Conservation (phyloP, 2,113 vertebrate genomes). For the Colaptes auratus region DNA sequence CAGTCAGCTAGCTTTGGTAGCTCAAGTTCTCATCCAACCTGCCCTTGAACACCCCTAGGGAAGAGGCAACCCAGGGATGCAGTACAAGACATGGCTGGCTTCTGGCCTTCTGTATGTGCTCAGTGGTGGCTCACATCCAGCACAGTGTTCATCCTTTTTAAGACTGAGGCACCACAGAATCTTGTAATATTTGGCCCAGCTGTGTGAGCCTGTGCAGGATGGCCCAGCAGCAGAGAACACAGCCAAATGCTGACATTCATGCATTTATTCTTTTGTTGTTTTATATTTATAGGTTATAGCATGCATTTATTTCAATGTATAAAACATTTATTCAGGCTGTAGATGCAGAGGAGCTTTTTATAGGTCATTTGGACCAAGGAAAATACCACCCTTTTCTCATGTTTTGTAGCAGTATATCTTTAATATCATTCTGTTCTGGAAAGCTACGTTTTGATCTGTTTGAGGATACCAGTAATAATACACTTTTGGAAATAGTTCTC, state of each 20-base stretch:
- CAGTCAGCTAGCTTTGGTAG: no score
- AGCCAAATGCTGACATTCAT: neutral
- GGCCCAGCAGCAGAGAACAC: neutral
- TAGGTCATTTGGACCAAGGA: slow-evolving; percentile 19
- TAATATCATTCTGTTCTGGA: neutral
- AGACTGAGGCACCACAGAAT: neutral
- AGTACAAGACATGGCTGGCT: neutral
- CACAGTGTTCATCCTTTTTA: neutral
- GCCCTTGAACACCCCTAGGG: no score
- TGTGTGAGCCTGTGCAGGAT: rapidly evolving
- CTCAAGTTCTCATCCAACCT: no score
- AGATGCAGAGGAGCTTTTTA: neutral
- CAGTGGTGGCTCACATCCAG: neutral
- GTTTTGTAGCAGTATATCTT: neutral
- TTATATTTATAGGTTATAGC: neutral
- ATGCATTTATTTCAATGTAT: slow-evolving; percentile 3
- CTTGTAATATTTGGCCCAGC: neutral
- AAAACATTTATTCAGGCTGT: slow-evolving; percentile 8
- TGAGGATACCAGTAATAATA: slow-evolving; percentile 41
- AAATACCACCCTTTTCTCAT: neutral
- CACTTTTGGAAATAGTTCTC: slow-evolving; percentile 39
- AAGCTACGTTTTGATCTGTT: slow-evolving; percentile 37
- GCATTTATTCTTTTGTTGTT: neutral
- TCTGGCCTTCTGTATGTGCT: neutral
- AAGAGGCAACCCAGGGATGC: neutral